phyloP scores from a whole-genome alignment of 2,113 vertebrate species.

The Azemiops feae region DNA sequence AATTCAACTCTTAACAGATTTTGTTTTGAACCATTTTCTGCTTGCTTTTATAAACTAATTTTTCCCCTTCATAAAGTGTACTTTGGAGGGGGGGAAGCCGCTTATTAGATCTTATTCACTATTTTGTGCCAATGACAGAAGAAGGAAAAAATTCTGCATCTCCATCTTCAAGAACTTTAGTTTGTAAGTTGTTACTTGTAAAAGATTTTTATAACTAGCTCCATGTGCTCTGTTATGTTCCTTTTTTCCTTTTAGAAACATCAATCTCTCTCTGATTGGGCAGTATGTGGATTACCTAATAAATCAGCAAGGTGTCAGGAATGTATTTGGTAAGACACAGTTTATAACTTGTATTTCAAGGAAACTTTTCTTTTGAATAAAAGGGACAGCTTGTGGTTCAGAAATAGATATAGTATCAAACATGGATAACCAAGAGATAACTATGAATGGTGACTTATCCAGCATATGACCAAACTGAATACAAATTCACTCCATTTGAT shows the following conservation, averaged over 20 bases:
- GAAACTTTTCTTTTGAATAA: background rate
- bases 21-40: background rate
- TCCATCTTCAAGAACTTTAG: background rate
- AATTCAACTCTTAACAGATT: background rate
- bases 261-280: slow-evolving; percentile 79
- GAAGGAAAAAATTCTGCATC: background rate
- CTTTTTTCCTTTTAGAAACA: slow-evolving; percentile 73
- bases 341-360: background rate
- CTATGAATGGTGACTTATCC: background rate
- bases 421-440: background rate
- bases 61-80: background rate
- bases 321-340: slow-evolving; percentile 84
- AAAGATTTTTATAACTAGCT: background rate
- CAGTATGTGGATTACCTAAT: slow-evolving; percentile 87
- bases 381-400: too few relatives aligned
- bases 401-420: background rate
- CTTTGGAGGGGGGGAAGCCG: background rate
- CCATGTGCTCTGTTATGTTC: background rate
- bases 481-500: background rate
- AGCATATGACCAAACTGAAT: background rate
- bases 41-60: background rate
- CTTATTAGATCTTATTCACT: background rate
- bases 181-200: background rate
- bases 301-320: slow-evolving; percentile 80
- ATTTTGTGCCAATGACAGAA: background rate